Evolutionary conservation across 2,113 vertebrate species (phyloP).

Genomic region (Genyomyrus donnyi): DNA sequence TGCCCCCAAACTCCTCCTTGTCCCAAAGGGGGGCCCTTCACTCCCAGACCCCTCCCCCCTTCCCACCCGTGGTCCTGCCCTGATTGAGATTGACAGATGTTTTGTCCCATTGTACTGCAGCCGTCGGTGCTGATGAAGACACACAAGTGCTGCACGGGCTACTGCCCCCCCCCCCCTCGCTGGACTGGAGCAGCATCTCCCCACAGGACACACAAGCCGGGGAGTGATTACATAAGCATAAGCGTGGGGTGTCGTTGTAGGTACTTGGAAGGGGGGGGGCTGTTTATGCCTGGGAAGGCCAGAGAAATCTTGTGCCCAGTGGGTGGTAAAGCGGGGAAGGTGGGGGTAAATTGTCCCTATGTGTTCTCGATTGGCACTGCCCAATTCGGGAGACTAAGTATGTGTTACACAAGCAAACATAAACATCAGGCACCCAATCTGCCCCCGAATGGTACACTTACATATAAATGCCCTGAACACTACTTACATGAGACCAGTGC

Average conservation of each 20-base stretch:
- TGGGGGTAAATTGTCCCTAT: slow-evolving; percentile 44
- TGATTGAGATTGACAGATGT: slow-evolving; percentile 70
- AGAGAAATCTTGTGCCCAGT: slow-evolving; percentile 42
- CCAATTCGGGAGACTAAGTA: not conserved
- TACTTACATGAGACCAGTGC: not conserved
- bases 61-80: slow-evolving; percentile 34
- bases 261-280: slow-evolving; percentile 50
- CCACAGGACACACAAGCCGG: not conserved
- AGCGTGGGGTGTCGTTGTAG: slow-evolving; percentile 31
- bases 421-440: not conserved
- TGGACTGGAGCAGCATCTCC: slow-evolving; percentile 16
- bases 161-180: not conserved
- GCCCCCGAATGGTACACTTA: not conserved
- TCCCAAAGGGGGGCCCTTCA: slow-evolving; percentile 4
- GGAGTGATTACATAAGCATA: not conserved
- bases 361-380: not conserved
- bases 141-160: slow-evolving; percentile 45
- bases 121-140: slow-evolving; percentile 72
- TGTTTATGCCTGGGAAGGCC: slow-evolving; percentile 55
- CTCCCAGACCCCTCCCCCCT: slow-evolving; percentile 1
- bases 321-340: slow-evolving; percentile 48
- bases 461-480: not conserved
- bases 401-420: slow-evolving; percentile 17
- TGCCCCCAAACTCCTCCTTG: slow-evolving; percentile 44
- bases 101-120: slow-evolving; percentile 67